These are phyloP conservation scores for Apodemus sylvaticus DNA, from an alignment of 2,113 vertebrate genomes.

Conservation along the genomic window DNA sequence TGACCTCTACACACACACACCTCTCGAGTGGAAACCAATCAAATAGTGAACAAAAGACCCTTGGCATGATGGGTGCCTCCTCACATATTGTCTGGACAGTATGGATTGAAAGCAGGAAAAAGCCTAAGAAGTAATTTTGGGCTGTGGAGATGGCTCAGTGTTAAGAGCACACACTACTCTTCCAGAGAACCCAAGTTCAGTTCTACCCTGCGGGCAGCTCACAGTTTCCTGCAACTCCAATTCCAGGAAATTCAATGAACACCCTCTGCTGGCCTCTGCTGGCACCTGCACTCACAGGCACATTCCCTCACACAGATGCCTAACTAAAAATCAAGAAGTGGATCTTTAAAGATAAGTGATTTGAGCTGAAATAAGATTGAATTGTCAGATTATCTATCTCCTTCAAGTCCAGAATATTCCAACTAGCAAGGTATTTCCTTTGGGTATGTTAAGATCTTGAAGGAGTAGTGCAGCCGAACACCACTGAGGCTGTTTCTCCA, in stretches of 20 bases:
- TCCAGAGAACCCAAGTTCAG: not conserved
- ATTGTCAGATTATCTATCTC: not conserved
- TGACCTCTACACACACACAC: not conserved
- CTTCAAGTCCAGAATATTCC: not conserved
- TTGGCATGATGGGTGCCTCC: not conserved
- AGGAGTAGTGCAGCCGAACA: not conserved
- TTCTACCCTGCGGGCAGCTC: not conserved
- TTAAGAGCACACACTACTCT: not conserved
- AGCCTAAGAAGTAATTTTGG: not conserved
- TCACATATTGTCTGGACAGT: not conserved
- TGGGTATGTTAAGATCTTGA: not conserved
- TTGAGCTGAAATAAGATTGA: not conserved
- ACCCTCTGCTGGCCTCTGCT: not conserved
- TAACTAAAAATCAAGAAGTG: not conserved
- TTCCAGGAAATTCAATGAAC: not conserved
- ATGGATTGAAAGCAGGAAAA: not conserved
- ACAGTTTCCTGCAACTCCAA: not conserved
- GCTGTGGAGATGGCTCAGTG: not conserved
- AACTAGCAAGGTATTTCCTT: not conserved
- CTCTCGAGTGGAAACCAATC: not conserved
- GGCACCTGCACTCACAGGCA: not conserved
- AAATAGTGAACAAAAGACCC: not conserved
- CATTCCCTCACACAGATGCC: not conserved
- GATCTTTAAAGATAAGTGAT: not conserved
- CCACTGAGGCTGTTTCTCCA: not conserved